Base-by-base conservation (phyloP, 2,888 invertebrate species). In the Isoperla grammatica region DNA sequence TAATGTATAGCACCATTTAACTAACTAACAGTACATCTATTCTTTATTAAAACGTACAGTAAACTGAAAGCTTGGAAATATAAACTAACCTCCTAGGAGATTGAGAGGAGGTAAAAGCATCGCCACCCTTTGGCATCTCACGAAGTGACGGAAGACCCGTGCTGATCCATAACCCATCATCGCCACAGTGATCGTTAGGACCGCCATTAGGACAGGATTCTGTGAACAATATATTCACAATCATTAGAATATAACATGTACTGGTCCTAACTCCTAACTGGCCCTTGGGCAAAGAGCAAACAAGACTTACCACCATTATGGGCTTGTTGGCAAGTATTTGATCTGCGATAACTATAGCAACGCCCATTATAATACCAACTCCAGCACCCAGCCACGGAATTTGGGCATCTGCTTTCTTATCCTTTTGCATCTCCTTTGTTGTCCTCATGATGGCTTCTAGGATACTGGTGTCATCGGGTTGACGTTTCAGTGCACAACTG, bases 311-410 rank as follows among this genome's bases (percentile, higher is more conserved):
- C 66, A 81, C 75, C 67, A 84, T 71, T 61, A 82, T 83, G 46
- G 86, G 85, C 68, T 79, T 83, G 64, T 79, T 74, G 40, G 86
- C 84, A 63, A 85, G 76, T 60, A 82, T 76, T 67, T 83, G 84
- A 73, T 88, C 88, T 60, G 84, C 78, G 64, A 88, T 79, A 56
- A 87, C 85, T 64, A 88, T 79, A 53, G 78, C 75, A 63, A 87
- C 86, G 23, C 88, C 88, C 61, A 86, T 69, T 62, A 86, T 80
- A 58, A 88, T 79, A 8, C 88, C 88, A 66, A 88, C 74, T 54
- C 86, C 87, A 62, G 87, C 84, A 64, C 87, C 86, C 42, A 88
- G 76, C 88, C 87, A 88, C 46, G 88, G 85, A 61, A 85, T 78
- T 71, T 86, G 86, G 69, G 84, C 82, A 71, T 85, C 83, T 64